Evolutionary conservation across 2,888 invertebrate species (phyloP), one percentile per base, ranked within the genome.

Genomic region (Tetheella fluctuosa): DNA sequence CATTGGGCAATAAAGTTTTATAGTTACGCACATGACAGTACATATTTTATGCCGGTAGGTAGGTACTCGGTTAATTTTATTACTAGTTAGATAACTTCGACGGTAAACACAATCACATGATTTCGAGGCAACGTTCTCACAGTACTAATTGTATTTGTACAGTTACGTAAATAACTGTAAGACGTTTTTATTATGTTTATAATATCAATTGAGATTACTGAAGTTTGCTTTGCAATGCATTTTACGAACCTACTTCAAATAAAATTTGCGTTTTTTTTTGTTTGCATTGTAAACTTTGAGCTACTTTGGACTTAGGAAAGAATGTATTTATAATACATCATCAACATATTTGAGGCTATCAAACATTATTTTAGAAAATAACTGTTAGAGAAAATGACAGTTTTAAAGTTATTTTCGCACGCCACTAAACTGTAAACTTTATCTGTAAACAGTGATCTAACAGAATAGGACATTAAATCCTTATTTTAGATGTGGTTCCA

Each of bases 81-180:
- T 48, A 63, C 58, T 64, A 57, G 59, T 65, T 42, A 48, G 7
- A 20, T 48, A 48, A 48, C 34, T 57, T 25, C 10, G 15, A 48
- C 42, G 42, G 58, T 64, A 62, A 62, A 68, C 52, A 66, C 52
- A 23, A 64, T 75, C 76, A 74, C 69, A 73, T 70, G 76, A 73
- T 67, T 64, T 67, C 20, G 48, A 48, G 1, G 10, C 8, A 39
- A 39, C 4, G 39, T n/a, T 39, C 39, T 39, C n/a, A n/a, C n/a
- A 39, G 48, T 59, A 15, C 17, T 23, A 62, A 63, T 62, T 67
- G 56, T 63, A 62, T 53, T 60, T 54, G 30, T n/a, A 57, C 58
- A 42, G 55, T 42, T 23, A 53, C 52, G 48, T 20, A 55, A 55
- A 23, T 34, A 10, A 1, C 20, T 6, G 20, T 48, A 7, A n/a